Evolutionary conservation across 2,888 invertebrate genomes (phyloP).

Genomic region (Diarsia rubi): DNA sequence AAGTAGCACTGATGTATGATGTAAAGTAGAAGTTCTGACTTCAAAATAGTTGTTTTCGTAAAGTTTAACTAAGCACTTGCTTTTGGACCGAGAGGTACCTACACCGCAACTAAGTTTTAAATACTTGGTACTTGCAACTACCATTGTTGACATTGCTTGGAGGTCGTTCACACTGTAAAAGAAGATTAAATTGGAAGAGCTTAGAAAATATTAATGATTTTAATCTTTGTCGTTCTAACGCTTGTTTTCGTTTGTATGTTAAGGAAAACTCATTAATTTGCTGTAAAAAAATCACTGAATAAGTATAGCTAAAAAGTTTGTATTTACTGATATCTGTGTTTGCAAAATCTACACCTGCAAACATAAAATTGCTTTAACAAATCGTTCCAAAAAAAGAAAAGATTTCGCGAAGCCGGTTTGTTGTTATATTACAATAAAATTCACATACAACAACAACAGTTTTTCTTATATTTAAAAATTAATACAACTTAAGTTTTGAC

Average conservation of each 20-base stretch:
- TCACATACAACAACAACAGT: not conserved
- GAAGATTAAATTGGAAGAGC: not conserved
- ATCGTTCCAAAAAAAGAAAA: conserved; percentile 20
- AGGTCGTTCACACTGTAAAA: conserved; percentile 26
- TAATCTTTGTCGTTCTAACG: not conserved
- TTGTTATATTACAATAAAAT: not conserved
- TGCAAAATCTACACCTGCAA: conserved; percentile 11
- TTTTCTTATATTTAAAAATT: not conserved
- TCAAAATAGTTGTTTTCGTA: conserved; percentile 30
- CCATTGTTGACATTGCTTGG: conserved; percentile 24
- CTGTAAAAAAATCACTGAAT: not conserved
- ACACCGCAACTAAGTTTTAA: conserved; percentile 11
- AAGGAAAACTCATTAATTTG: conserved; percentile 4
- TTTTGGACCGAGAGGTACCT: conserved; percentile 15
- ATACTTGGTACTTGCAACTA: conserved; percentile 8
- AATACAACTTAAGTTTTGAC: not conserved
- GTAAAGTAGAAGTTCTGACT: conserved; percentile 22
- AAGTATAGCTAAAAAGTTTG: not conserved
- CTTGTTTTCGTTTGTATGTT: not conserved
- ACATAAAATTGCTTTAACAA: conserved; percentile 28
- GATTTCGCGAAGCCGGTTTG: not conserved
- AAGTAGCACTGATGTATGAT: conserved; percentile 4
- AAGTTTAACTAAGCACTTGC: conserved; percentile 30
- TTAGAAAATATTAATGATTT: not conserved
- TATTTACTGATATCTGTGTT: conserved; percentile 12